Conservation (phyloP, 2,797 vertebrate species). For the Enteromius fasciolatus region DNA sequence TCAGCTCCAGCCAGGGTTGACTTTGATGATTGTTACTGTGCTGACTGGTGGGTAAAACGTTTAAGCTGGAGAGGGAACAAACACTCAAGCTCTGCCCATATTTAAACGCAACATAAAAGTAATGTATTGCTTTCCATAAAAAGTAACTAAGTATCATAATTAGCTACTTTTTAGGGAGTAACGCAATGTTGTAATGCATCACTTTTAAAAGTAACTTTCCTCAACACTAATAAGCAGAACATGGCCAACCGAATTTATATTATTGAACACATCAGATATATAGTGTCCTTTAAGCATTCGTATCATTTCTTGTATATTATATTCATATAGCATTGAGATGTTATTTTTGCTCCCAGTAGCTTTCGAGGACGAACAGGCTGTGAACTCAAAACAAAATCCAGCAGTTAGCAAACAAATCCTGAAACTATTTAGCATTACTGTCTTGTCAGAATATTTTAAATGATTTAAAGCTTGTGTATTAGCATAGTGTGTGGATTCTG, state of each 20-base stretch:
- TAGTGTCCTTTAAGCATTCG: neutral
- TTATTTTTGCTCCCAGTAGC: neutral
- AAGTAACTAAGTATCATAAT: too few species aligned
- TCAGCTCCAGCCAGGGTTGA: constrained; percentile 51
- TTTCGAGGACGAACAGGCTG: neutral
- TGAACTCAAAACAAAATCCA: neutral
- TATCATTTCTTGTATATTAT: neutral
- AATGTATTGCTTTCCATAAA: too few species aligned
- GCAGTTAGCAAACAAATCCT: neutral
- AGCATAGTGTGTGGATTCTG: constrained; percentile 10
- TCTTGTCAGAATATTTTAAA: neutral
- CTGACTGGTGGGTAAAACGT: neutral
- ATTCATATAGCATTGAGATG: neutral
- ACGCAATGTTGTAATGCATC: too few species aligned
- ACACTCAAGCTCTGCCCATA: too few species aligned
- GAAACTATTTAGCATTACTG: constrained; percentile 17
- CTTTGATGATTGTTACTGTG: constrained; percentile 52
- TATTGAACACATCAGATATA: neutral
- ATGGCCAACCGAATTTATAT: neutral
- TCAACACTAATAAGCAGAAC: neutral
- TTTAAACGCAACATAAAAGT: too few species aligned
- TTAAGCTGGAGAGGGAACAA: neutral
- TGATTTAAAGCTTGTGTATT: neutral
- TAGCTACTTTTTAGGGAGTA: too few species aligned
- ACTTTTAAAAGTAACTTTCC: too few species aligned